phyloP scores from a whole-genome alignment of 1,140 invertebrate species.

The Diorhabda carinulata region DNA sequence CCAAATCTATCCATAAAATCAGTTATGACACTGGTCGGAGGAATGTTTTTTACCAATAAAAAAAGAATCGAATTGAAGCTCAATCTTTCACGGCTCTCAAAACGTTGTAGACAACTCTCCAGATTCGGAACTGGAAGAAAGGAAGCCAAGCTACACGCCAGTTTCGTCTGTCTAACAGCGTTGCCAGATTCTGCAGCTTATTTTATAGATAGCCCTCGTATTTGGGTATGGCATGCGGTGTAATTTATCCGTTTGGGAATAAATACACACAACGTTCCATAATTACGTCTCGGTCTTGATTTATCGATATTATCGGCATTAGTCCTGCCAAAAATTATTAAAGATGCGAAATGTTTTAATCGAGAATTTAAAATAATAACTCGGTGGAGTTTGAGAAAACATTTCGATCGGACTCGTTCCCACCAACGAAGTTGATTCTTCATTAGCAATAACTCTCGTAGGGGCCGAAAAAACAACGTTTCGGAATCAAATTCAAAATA shows the following conservation, averaged over 20 bases:
- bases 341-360: conserved; percentile 3
- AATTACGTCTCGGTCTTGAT: conserved; percentile 34
- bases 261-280: conserved; percentile 34
- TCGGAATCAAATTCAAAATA: no score
- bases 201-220: no score
- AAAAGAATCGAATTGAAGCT: no score
- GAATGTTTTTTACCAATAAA: no score
- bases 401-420: neutral
- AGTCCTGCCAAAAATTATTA: conserved; percentile 18
- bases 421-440: neutral
- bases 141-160: no score
- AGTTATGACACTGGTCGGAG: no score
- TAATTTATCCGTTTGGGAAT: conserved; percentile 36
- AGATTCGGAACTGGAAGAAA: no score
- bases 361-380: neutral
- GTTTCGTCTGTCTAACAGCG: no score
- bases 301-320: conserved; percentile 35
- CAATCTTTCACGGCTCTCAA: no score
- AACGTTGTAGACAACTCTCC: no score
- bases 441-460: neutral
- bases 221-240: conserved; percentile 20
- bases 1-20: no score
- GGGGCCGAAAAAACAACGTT: neutral
- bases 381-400: neutral
- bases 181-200: no score